Evolutionary conservation across 1,140 invertebrate species (phyloP), one percentile per base, ranked within the genome.

Genomic region (Rhagoletis pomonella): DNA sequence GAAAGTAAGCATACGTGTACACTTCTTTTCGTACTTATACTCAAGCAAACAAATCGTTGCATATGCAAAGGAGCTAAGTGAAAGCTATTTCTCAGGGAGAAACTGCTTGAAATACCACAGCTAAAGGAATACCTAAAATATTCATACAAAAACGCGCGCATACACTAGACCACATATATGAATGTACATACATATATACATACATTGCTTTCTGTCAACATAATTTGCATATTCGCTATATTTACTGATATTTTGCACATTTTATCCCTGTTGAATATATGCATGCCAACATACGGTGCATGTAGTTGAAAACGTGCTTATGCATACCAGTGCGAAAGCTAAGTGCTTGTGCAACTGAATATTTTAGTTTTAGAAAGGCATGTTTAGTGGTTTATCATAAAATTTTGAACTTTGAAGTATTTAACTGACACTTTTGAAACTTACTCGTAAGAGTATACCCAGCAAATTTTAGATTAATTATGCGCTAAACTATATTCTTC

Each of bases 21-120:
- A 55, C 9, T 6, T 6, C 9, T 55, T 55, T 55, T 55, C 50
- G 50, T 55, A 55, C 50, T 4, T 44, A 69, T 42, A 12, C 5
- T 12, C 14, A 58, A 29, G 47, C 73, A 29, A 81, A 55, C 10
- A 81, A 81, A 81, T 81, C 73, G 47, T 81, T 55, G 47, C 85
- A 59, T 86, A 86, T 86, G 50, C 59, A 86, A 59, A 62, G 85
- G 73, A 1, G 73, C 73, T 10, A 6, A 29, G 47, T 55, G 50
- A 55, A 81, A 55, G 50, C 47, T 81, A 19, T 47, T n/a, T 62
- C 60, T 62, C 17, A 29, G 9, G 17, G 44, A n/a, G n/a, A n/a
- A n/a, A n/a, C n/a, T n/a, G n/a, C n/a, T n/a, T n/a, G n/a, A 81
- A 81, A 81, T 29, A 19, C 47, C 73, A 55, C 19, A 55, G 73